phyloP scores from a whole-genome alignment of 2,113 vertebrate genomes.

The Phrynosoma platyrhinos region DNA sequence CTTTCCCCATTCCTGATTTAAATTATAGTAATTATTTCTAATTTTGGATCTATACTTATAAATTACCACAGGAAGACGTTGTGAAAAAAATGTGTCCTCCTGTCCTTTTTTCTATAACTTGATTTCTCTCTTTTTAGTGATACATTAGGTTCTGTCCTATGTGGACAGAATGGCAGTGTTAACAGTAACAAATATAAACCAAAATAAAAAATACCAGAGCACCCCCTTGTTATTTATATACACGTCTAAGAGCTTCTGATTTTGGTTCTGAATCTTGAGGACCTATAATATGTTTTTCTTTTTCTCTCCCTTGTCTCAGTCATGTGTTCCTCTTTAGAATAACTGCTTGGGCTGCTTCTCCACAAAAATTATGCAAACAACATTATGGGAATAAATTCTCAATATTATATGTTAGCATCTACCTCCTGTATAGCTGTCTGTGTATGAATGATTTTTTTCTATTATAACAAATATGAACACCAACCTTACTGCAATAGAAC shows the following conservation, averaged over 20 bases:
- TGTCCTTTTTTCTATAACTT: background rate
- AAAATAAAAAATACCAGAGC: background rate
- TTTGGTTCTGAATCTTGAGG: constrained; percentile 9
- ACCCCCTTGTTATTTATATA: background rate
- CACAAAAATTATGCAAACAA: background rate
- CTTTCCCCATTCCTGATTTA: no score
- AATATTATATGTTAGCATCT: background rate
- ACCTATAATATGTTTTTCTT: constrained; percentile 10
- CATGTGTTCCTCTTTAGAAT: constrained; percentile 11
- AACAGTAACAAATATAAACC: background rate
- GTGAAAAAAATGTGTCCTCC: background rate
- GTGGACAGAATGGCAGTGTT: background rate
- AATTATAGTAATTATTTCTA: no score
- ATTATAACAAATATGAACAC: background rate
- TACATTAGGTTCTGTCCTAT: background rate
- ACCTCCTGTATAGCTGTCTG: no score
- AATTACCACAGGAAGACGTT: background rate
- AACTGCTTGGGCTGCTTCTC: background rate
- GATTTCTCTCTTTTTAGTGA: background rate
- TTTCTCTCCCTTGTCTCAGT: background rate
- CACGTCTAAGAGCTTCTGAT: background rate
- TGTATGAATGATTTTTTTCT: background rate
- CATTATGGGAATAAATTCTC: background rate
- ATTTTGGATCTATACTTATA: background rate
- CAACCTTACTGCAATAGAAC: background rate